Base-by-base conservation (phyloP, 1,140 invertebrate genomes). In the Procambarus clarkii region DNA sequence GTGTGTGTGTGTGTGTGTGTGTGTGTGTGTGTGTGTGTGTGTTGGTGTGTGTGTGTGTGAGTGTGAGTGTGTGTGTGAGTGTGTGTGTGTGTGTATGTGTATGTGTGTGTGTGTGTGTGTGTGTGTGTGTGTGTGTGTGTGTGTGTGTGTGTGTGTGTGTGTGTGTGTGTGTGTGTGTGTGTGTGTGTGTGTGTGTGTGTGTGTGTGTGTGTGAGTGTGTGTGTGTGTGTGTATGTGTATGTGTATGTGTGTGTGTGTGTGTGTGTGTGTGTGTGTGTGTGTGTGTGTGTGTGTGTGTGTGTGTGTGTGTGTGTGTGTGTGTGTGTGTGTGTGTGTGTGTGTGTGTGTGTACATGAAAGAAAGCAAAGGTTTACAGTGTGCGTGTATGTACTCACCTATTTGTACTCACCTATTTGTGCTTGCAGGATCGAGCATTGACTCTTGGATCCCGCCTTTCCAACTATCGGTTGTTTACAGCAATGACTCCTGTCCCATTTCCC, bases 81-180 rank as follows among this genome's bases (percentile, higher is more conserved):
- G n/a, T 69, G n/a, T 69, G n/a, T 69, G n/a, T 69, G n/a, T 69
- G n/a, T 69, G n/a, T 69, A 78, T 78, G 24, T 78, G 24, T 78
- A 78, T 78, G 24, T 78, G 24, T 78, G 24, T 78, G 24, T 78
- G 24, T 78, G 24, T 78, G 24, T 78, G 24, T 78, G 24, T 78
- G 24, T 78, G 24, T 78, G 24, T 78, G 24, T 78, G 24, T 78
- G 24, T 78, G 24, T 78, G 24, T 78, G 24, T 78, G 24, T 78
- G 24, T 78, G 24, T 21, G 24, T 78, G 24, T 78, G 24, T 78
- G 24, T 78, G 24, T 78, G 24, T 78, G 24, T 78, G 24, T 78
- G 24, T 78, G 24, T 78, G 24, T 78, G 24, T 78, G 24, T 78
- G 24, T 78, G 24, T 78, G 24, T 78, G 24, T 78, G 24, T 78